phyloP scores from a whole-genome alignment of 2,888 invertebrate genomes.

The Syrphus vitripennis region DNA sequence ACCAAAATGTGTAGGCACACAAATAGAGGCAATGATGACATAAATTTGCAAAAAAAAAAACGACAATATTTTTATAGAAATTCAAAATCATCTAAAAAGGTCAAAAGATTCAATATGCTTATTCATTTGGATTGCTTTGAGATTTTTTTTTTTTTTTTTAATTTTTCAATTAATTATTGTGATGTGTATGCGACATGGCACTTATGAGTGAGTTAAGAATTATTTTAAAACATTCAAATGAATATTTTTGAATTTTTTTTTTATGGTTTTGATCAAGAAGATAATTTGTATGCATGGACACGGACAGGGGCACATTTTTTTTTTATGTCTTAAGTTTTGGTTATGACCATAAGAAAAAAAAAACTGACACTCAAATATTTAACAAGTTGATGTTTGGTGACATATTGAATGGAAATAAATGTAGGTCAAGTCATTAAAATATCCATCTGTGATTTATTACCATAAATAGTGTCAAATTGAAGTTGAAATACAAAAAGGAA shows the following conservation, averaged over 20 bases:
- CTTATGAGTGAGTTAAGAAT: slow-evolving; percentile 14
- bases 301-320: too few species aligned
- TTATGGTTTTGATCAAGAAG: background rate
- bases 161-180: slow-evolving; percentile 32
- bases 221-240: background rate
- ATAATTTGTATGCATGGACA: background rate
- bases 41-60: slow-evolving; percentile 8
- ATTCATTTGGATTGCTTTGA: slow-evolving; percentile 8
- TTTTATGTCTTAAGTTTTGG: background rate
- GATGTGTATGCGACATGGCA: slow-evolving; percentile 14
- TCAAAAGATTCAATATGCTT: slow-evolving; percentile 29
- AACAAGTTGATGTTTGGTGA: background rate
- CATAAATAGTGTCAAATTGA: background rate
- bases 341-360: slow-evolving; percentile 3
- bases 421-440: slow-evolving; percentile 17
- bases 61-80: background rate
- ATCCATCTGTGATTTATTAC: slow-evolving; percentile 2
- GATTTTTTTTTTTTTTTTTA: slow-evolving; percentile 9
- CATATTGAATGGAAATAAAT: background rate
- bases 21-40: too few species aligned
- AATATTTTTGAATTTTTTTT: background rate
- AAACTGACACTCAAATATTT: background rate
- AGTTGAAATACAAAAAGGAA: background rate
- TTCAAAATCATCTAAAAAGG: slow-evolving; percentile 24
- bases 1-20: background rate